These are phyloP conservation scores for Laticauda colubrina DNA, from an alignment of 2,113 vertebrate species.

Conservation along the genomic window DNA sequence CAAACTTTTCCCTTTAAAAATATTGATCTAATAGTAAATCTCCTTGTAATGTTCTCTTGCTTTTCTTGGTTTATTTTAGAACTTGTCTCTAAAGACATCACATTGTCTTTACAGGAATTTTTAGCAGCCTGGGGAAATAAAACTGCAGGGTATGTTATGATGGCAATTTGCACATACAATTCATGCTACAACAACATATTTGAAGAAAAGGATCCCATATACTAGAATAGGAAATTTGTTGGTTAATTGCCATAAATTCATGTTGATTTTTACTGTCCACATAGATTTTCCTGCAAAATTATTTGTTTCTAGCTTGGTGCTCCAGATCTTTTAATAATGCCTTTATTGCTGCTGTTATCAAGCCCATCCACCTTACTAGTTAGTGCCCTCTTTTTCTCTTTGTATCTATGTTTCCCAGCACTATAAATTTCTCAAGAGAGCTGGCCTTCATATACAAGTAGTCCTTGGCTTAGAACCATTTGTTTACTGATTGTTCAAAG, in stretches of 20 bases:
- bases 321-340: not conserved
- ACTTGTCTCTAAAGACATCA: not conserved
- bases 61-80: not conserved
- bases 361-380: not conserved
- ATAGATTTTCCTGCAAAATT: not conserved
- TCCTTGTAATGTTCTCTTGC: not conserved
- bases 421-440: not conserved
- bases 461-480: too few species aligned
- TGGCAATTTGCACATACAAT: not conserved
- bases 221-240: not conserved
- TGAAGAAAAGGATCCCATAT: not conserved
- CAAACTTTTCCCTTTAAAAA: not conserved
- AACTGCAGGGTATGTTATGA: not conserved
- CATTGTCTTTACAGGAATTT: not conserved
- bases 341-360: not conserved
- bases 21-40: not conserved
- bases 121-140: not conserved
- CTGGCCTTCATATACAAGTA: not conserved
- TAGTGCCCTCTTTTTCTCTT: not conserved
- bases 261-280: not conserved
- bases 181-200: not conserved
- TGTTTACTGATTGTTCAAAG: too few species aligned
- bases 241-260: not conserved
- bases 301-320: not conserved
- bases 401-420: not conserved